These are phyloP conservation scores for Oreohelix idahoensis DNA, from an alignment of 1,140 invertebrate species.

Conservation along the genomic window DNA sequence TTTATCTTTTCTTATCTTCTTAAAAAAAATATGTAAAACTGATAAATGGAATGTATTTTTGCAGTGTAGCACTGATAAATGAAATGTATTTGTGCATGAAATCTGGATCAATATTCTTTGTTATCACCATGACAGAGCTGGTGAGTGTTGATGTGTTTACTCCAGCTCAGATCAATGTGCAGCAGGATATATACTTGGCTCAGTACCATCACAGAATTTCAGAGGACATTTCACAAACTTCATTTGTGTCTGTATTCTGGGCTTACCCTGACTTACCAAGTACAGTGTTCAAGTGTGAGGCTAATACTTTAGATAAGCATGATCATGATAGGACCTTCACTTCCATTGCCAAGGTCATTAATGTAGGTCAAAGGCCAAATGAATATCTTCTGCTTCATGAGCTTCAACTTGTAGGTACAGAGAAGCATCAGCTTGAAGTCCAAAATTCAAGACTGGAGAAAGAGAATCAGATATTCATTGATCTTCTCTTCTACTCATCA, in stretches of 20 bases:
- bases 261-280: background rate
- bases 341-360: background rate
- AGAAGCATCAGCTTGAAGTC: background rate
- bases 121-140: background rate
- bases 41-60: too few species aligned
- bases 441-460: background rate
- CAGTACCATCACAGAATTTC: background rate
- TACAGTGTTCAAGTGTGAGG: background rate
- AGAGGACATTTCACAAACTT: background rate
- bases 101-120: background rate
- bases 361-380: background rate
- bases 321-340: background rate
- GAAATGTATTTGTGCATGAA: too few species aligned
- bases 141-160: background rate
- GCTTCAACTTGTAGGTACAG: background rate
- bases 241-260: background rate
- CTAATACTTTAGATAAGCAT: background rate
- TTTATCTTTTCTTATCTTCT: too few species aligned
- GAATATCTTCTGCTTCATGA: background rate
- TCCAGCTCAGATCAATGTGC: background rate
- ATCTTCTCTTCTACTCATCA: background rate
- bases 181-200: background rate
- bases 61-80: too few species aligned
- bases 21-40: too few species aligned
- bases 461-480: background rate